Conservation (phyloP, 2,113 vertebrate species). For the Albula goreensis region DNA sequence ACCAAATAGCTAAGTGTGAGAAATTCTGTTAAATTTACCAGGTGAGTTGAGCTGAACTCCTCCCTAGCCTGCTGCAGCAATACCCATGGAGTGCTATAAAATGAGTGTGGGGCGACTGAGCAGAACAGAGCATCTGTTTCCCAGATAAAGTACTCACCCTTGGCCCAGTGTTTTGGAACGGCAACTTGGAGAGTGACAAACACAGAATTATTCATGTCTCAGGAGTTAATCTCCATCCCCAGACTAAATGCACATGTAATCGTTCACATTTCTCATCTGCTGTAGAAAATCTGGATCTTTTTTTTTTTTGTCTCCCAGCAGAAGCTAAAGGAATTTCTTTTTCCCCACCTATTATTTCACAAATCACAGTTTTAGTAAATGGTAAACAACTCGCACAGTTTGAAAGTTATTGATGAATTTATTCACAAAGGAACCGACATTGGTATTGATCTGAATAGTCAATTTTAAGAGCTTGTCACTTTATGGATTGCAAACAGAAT, state of each 20-base stretch:
- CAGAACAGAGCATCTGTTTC: background rate
- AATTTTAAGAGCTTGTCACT: background rate
- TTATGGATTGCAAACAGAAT: background rate
- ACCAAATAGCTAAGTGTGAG: no score
- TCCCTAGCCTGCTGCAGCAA: no score
- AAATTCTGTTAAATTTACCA: no score
- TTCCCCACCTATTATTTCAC: background rate
- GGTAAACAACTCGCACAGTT: background rate
- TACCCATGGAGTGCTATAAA: background rate
- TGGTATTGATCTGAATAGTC: background rate
- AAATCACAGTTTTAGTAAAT: background rate
- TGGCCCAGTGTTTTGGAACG: background rate
- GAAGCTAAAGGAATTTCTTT: background rate
- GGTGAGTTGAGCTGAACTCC: no score
- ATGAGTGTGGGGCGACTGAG: no score
- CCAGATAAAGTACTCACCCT: background rate
- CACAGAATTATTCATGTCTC: background rate
- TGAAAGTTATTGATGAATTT: background rate
- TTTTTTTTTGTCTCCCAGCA: background rate
- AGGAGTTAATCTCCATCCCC: background rate
- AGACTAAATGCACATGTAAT: background rate
- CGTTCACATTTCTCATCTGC: background rate
- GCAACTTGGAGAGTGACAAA: background rate
- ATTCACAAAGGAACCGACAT: background rate
- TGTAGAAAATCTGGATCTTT: background rate